Percentiles rank a stretch among this genome's conserved stretches.
Evolutionary conservation across 1,140 invertebrate genomes (phyloP).

Genomic region (Proctacanthus coquilletti): DNA sequence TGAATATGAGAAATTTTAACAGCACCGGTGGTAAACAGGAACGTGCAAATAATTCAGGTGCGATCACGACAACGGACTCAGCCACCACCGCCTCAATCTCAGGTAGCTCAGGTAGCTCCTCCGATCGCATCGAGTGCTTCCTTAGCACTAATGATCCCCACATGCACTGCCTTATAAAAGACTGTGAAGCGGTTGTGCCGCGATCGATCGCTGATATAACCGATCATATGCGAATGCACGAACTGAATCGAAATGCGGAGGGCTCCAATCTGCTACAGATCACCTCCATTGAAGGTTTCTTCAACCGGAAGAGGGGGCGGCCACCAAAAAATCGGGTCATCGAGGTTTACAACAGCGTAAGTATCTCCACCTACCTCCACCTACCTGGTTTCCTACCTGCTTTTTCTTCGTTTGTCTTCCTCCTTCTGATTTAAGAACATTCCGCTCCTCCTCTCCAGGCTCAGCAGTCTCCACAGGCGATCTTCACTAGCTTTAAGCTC

Average conservation of each 20-base stretch:
- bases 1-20: conserved; percentile 2
- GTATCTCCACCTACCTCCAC: too few relatives aligned
- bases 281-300: conserved; percentile 33
- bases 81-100: neutral
- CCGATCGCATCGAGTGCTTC: conserved; percentile 2
- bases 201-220: conserved; percentile 2
- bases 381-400: conserved; percentile 6
- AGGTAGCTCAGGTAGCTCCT: neutral
- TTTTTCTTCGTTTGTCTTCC: conserved; percentile 11
- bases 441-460: conserved; percentile 41
- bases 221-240: conserved; percentile 7
- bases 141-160: conserved; percentile 4
- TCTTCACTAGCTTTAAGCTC: conserved; percentile 84
- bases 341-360: conserved; percentile 69
- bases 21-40: neutral
- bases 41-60: neutral
- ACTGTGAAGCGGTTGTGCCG: conserved; percentile 5
- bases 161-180: conserved; percentile 6
- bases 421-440: conserved; percentile 39
- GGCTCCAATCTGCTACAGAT: conserved; percentile 16
- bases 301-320: conserved; percentile 74
- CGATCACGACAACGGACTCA: too few relatives aligned
- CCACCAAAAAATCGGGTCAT: conserved; percentile 86
- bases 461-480: conserved; percentile 66
- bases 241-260: conserved; percentile 4